Evolutionary conservation across 2,797 vertebrate species (phyloP).

Genomic region (Parauchenoglanis ngamensis): DNA sequence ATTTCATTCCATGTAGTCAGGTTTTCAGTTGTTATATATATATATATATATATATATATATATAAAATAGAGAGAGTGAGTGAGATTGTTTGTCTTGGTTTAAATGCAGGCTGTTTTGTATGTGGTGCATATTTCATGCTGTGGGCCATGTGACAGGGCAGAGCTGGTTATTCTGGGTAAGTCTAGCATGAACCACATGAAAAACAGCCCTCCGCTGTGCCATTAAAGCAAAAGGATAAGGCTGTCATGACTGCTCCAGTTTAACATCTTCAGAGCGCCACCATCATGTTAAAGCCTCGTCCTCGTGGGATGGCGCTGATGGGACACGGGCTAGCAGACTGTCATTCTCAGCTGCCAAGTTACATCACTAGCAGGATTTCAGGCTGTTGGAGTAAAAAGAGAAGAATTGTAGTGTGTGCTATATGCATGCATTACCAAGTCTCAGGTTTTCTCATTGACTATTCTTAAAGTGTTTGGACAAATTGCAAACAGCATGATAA

Average conservation of each 20-base stretch:
- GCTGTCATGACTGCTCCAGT: constrained; percentile 43
- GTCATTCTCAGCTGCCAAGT: constrained; percentile 25
- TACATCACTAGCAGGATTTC: constrained; percentile 6
- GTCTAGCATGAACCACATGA: constrained; percentile 48
- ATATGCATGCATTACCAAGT: background rate
- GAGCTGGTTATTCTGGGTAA: constrained; percentile 51
- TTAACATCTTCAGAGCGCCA: constrained; percentile 41
- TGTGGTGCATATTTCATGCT: constrained; percentile 56
- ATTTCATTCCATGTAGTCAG: too few relatives aligned
- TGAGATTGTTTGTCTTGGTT: constrained; percentile 9
- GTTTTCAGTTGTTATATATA: too few relatives aligned
- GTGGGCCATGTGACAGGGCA: constrained; percentile 31
- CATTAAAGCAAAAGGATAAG: constrained; percentile 37
- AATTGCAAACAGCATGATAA: background rate
- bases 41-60: too few relatives aligned
- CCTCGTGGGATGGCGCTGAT: constrained; percentile 43
- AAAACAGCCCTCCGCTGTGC: constrained; percentile 24
- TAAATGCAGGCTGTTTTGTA: constrained; percentile 45
- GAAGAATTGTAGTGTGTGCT: background rate
- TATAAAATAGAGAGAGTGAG: background rate
- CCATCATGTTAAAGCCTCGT: constrained; percentile 44
- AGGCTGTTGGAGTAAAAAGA: background rate
- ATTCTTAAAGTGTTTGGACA: background rate
- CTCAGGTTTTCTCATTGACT: background rate
- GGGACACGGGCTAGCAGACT: constrained; percentile 26